Conservation (phyloP, 2,888 invertebrate genomes). For the Ephialtes manifestator region DNA sequence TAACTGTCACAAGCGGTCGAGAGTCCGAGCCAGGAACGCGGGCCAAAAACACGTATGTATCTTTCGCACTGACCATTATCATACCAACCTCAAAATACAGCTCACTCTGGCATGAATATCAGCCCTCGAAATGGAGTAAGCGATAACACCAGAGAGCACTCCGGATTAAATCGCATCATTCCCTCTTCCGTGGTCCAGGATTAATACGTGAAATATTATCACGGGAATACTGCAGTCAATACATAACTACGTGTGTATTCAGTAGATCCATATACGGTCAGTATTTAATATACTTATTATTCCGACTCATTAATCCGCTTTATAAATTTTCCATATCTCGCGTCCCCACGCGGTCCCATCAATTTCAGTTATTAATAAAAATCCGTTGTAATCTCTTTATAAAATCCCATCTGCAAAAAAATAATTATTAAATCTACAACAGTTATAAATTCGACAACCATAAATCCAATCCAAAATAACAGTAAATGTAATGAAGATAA, state of each 20-base stretch:
- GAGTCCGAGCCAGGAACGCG: conserved; percentile 33
- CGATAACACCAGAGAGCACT: conserved; percentile 55
- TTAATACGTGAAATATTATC: conserved; percentile 67
- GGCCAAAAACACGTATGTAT: conserved; percentile 54
- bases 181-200: conserved; percentile 33
- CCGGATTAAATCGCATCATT: conserved; percentile 65
- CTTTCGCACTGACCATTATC: conserved; percentile 53
- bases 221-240: conserved; percentile 49
- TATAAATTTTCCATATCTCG: conserved; percentile 65
- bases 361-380: conserved; percentile 12
- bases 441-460: not conserved
- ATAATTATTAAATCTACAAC: not conserved
- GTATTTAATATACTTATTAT: conserved; percentile 67
- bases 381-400: not conserved
- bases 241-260: conserved; percentile 16
- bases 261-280: conserved; percentile 5
- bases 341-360: conserved; percentile 25
- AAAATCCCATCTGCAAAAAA: not conserved
- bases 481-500: not conserved
- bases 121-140: conserved; percentile 61
- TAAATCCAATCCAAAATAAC: not conserved
- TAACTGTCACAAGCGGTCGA: conserved; percentile 65
- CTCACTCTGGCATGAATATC: conserved; percentile 62
- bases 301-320: conserved; percentile 65
- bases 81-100: conserved; percentile 62